Base-by-base conservation (phyloP, 1,140 invertebrate genomes). In the Drosophila persimilis region DNA sequence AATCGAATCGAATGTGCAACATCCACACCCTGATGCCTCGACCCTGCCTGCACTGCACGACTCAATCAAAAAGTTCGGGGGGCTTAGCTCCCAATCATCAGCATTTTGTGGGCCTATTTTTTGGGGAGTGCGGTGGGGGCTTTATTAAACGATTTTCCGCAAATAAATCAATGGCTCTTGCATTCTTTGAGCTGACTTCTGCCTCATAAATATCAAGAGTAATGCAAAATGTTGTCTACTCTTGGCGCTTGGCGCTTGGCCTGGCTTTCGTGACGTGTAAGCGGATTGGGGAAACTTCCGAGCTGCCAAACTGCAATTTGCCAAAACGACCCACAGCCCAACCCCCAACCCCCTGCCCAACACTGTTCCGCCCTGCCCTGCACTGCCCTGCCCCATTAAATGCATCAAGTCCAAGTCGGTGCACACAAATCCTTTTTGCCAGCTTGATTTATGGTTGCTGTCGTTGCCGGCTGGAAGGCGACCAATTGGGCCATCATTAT, bases 281-380 rank as follows among this genome's bases (percentile, higher is more conserved):
- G 61, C 47, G 58, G 67, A 54, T 73, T 73, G 67, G 35, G 11
- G 31, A 72, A 62, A 52, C 13, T 56, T 61, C 29, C 13, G 20
- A 72, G 69, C 70, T 63, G 70, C 59, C 70, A 73, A 73, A 56
- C 45, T 73, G 59, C 69, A 73, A 73, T 63, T 73, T 73, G 51
- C 69, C 70, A 73, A 63, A 50, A 39, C 11, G 35, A 13, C 4
- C 11, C 35, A 35, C 2, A 3, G 9, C 26, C 41, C 47, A 8
- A 15, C 39, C 31, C 26, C 41, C 47, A 8, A 15, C 39, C 24
- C 11, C 44, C 24, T 20, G 22, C 41, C 15, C 58, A 17, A 15
- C n/a, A 43, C 26, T 15, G 15, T 46, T 31, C 22, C 41, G 29
- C 31, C 31, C 31, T 55, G 35, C 1, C 29, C 62, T 47, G 29